Conservation (phyloP, 1,140 invertebrate species). For the Magallana ariakensis region DNA sequence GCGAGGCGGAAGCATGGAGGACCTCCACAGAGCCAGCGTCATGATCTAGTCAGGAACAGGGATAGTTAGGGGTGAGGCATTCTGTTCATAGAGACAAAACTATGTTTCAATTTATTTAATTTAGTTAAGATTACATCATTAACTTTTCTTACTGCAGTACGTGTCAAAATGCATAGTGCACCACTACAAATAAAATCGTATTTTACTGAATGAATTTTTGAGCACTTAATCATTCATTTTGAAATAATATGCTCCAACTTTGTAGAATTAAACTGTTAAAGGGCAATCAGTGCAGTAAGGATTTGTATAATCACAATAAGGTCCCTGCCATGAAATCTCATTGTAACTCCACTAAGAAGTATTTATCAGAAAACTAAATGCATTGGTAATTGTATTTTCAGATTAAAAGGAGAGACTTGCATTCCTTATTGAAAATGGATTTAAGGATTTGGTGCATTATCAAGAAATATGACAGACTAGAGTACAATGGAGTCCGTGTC, state of each 20-base stretch:
- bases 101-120: no score
- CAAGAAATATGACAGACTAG: background rate
- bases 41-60: slow-evolving; percentile 38
- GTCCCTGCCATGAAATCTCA: slow-evolving; percentile 18
- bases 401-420: slow-evolving; percentile 20
- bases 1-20: slow-evolving; percentile 46
- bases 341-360: slow-evolving; percentile 10
- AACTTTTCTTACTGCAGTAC: background rate
- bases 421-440: slow-evolving; percentile 5
- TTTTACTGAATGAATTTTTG: no score
- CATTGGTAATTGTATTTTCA: background rate
- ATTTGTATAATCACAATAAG: background rate
- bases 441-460: slow-evolving; percentile 19
- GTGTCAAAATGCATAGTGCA: background rate
- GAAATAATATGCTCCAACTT: background rate
- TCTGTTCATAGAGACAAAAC: background rate
- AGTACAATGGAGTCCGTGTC: background rate
- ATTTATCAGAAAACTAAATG: slow-evolving; percentile 6
- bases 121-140: background rate
- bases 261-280: background rate
- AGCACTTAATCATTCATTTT: background rate
- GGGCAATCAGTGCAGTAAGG: slow-evolving; percentile 12
- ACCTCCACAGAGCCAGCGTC: slow-evolving; percentile 41
- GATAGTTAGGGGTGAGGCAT: background rate
- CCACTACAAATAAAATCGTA: background rate